Percentiles rank a stretch among this genome's conserved stretches.
phyloP scores from a whole-genome alignment of 64 coral and sea anemone species.

The Stylophora pistillata region DNA sequence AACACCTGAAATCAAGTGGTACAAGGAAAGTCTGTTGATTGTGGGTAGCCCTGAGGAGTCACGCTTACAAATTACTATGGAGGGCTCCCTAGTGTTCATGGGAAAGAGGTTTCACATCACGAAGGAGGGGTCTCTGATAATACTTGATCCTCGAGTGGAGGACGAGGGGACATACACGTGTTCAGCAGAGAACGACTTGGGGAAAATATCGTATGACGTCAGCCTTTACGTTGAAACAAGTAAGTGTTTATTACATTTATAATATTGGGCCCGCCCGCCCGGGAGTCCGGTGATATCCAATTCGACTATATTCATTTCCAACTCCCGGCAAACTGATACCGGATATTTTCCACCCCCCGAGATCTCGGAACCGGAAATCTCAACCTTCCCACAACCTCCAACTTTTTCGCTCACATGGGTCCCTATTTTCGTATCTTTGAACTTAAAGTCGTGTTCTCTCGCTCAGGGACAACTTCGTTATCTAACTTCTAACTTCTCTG shows the following conservation, averaged over 20 bases:
- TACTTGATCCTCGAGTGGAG: conserved; percentile 70
- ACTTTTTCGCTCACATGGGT: too few species aligned
- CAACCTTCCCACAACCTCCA: too few species aligned
- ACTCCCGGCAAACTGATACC: too few species aligned
- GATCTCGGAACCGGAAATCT: too few species aligned
- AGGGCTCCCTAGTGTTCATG: conserved; percentile 54
- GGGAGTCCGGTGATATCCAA: too few species aligned
- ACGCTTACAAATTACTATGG: conserved; percentile 38
- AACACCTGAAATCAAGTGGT: conserved; percentile 69
- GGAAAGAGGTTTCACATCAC: conserved; percentile 76
- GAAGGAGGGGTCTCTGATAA: conserved; percentile 71
- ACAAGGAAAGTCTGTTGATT: conserved; percentile 58
- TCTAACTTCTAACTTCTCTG: too few species aligned
- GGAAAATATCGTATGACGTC: conserved; percentile 55
- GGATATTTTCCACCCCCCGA: too few species aligned
- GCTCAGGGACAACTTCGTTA: too few species aligned
- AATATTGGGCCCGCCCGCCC: neutral
- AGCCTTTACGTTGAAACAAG: conserved; percentile 83
- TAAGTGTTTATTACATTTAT: conserved; percentile 43
- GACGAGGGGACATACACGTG: conserved; percentile 79
- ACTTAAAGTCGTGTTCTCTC: too few species aligned
- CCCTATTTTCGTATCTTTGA: too few species aligned
- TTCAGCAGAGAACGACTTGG: conserved; percentile 62
- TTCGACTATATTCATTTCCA: too few species aligned
- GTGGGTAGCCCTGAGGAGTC: conserved; percentile 34